Conservation (phyloP, 64 coral and sea anemone species). For the Stichodactyla helianthus region DNA sequence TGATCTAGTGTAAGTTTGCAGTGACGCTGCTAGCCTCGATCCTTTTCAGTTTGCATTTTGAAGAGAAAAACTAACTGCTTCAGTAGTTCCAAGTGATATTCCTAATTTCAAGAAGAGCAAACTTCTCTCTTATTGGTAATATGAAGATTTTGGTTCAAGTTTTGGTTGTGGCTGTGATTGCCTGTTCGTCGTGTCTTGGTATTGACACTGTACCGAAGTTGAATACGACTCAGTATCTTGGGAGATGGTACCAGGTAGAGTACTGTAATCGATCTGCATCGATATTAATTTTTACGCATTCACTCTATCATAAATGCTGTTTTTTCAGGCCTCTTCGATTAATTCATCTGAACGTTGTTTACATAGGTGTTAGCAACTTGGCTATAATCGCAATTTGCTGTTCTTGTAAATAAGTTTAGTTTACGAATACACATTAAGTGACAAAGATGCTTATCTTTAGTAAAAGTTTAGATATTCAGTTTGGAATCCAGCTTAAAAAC, state of each 20-base stretch:
- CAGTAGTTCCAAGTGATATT: no score
- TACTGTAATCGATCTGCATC: no score
- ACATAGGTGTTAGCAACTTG: neutral
- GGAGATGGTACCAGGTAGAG: conserved; percentile 55
- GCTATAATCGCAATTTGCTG: no score
- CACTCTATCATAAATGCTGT: neutral
- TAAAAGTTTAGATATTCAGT: neutral
- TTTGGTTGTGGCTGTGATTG: neutral
- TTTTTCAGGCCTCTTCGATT: neutral
- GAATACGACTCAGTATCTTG: conserved; percentile 49
- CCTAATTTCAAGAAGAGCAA: neutral
- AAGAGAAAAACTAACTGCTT: no score
- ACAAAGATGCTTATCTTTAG: neutral
- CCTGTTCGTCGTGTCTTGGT: neutral
- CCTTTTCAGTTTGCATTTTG: no score
- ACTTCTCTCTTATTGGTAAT: neutral
- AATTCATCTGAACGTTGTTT: neutral
- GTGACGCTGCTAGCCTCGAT: no score
- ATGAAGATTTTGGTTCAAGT: neutral
- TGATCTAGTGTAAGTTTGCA: no score
- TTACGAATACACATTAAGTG: neutral
- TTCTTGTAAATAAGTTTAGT: no score
- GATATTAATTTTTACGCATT: neutral
- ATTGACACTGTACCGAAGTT: conserved; percentile 26
- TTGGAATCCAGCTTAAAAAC: neutral